Base-by-base conservation (phyloP, 2,888 invertebrate genomes). In the Hemaris fuciformis region DNA sequence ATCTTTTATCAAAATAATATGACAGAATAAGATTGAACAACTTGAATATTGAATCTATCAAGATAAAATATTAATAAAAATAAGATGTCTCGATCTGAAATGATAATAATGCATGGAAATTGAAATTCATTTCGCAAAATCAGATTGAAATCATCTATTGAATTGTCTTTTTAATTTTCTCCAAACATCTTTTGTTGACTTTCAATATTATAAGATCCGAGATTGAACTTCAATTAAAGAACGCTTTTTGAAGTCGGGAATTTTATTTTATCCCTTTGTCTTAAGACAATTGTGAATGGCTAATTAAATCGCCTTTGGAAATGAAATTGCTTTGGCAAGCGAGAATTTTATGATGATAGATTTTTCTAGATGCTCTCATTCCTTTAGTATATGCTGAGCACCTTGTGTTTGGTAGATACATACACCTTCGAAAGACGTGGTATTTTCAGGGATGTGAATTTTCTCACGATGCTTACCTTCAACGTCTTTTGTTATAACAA, bases 151-250 rank as follows among this genome's bases (percentile, higher is more conserved):
- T 53, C 31, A 53, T 53, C 53, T 31, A 53, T 53, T 31, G 31
- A 20, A 53, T 18, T 53, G 27, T 31, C 31, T 53, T 53, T 53
- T 27, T 27, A 43, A 59, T 43, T 42, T 42, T 27, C 43, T 43
- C 10, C 13, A 59, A 43, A 59, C 25, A 59, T 42, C 43, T 25
- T 27, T 43, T 43, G 43, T 59, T 43, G 58, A 43, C 58, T 59
- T 59, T 59, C 43, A 13, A 42, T 41, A 59, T 53, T 57, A 57
- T 57, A 43, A 59, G 25, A 59, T 6, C 27, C 2, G 10, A 43
- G 43, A 59, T 59, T 59, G 43, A 59, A 25, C 15, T 42, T 58
- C 42, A 58, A 42, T 42, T 57, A 57, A 23, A 57, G 22, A 41
- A 13, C 1, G 34, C 20, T 20, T 57, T 31, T 18, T 27, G 3